Evolutionary conservation across 1,140 invertebrate genomes (phyloP).

Genomic region (Diabrotica undecimpunctata): DNA sequence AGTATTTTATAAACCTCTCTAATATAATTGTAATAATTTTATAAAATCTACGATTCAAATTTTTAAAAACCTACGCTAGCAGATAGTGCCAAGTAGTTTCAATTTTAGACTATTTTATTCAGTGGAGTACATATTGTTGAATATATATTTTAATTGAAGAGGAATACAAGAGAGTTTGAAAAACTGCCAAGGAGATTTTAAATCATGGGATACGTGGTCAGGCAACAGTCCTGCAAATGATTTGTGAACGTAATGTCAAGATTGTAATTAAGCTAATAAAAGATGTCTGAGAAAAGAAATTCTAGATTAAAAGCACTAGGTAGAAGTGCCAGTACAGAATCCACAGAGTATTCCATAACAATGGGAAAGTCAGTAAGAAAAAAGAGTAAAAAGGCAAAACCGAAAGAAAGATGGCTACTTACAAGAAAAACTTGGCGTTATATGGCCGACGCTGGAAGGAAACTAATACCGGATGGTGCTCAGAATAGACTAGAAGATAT

Average conservation of each 20-base stretch:
- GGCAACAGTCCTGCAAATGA: slow-evolving; percentile 12
- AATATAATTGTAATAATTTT: slow-evolving; percentile 1
- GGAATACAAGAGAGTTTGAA: slow-evolving; percentile 1
- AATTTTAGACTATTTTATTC: slow-evolving; percentile 29
- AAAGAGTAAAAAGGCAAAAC: slow-evolving; percentile 49
- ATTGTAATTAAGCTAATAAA: slow-evolving; percentile 24
- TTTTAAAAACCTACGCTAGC: slow-evolving; percentile 28
- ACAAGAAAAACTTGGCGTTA: slow-evolving; percentile 86
- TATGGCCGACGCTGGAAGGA: slow-evolving; percentile 84
- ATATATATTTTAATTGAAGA: slow-evolving; percentile 20
- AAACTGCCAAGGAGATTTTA: slow-evolving; percentile 1
- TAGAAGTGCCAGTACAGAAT: slow-evolving; percentile 42
- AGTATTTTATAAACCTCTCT: neutral
- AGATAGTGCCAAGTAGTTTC: slow-evolving; percentile 28
- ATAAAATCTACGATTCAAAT: slow-evolving; percentile 22
- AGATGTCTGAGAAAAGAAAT: slow-evolving; percentile 41
- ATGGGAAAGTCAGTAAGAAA: slow-evolving; percentile 55
- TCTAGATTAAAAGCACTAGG: slow-evolving; percentile 37
- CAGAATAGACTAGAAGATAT: slow-evolving; percentile 69
- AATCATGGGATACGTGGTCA: slow-evolving; percentile 6
- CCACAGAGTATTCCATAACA: slow-evolving; percentile 38
- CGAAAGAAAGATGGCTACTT: slow-evolving; percentile 77
- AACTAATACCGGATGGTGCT: slow-evolving; percentile 73
- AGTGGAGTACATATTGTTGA: slow-evolving; percentile 26
- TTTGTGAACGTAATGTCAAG: slow-evolving; percentile 19